Base-by-base conservation (phyloP, 2,888 invertebrate species). In the Agonopterix heracliana region DNA sequence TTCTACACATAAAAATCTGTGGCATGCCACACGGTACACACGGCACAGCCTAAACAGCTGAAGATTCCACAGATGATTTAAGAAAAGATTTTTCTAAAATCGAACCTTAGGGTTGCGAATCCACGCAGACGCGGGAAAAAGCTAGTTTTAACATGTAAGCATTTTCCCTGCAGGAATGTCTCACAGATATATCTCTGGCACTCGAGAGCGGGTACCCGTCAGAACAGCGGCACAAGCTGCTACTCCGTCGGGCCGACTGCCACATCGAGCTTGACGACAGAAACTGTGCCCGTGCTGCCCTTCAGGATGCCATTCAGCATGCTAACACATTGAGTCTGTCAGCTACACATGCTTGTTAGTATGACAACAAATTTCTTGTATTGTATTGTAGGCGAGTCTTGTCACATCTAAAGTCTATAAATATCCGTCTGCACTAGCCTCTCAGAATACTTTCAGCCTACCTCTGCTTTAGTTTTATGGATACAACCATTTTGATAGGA, bases 211-310 rank as follows among this genome's bases (percentile, higher is more conserved):
- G 90, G 9, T 94, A 94, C 68, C 93, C 94, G 0, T 66, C 76
- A 40, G 89, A 91, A 50, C 81, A 91, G 46, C 78, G 78, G 34
- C 90, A 92, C 62, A 95, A 95, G 78, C 77, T 96, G 48, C 81
- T 91, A 47, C 73, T 93, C 12, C 89, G 95, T 17, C 86, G 90
- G 59, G 91, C 91, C 0, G 91, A 93, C 60, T 94, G 94, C 72
- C 89, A 89, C 56, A 76, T 89, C 12, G 90, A 91, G 64, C 66
- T 93, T 45, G 75, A 80, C 1, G 71, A 85, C 36, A 67, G 60
- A 36, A 66, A 72, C 1, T 69, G 77, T 12, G 91, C 90, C 0
- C 53, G 68, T 7, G 68, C 64, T 0, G 66, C 78, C 0, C 59
- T 88, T 2, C 47, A 51, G 0, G 61, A 56, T 0, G 84, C 81